Evolutionary conservation across 2,113 vertebrate species (phyloP).

Genomic region (Oncorhynchus tshawytscha): DNA sequence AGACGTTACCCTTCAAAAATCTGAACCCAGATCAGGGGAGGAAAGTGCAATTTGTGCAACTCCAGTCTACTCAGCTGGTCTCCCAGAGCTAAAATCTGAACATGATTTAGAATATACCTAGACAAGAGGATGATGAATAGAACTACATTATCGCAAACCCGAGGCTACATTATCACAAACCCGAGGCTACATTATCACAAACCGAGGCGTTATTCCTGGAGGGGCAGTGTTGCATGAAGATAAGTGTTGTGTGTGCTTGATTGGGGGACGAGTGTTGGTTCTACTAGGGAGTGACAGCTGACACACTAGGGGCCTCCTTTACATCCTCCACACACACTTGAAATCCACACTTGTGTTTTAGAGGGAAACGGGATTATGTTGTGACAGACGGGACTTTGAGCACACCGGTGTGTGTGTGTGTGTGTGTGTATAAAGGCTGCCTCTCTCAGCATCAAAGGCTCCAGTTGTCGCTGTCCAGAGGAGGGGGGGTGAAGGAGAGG

Average conservation of each 20-base stretch:
- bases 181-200: too few species aligned
- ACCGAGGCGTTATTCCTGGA: too few species aligned
- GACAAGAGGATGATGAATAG: too few species aligned
- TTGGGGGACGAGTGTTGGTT: not conserved
- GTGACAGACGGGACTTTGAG: constrained; percentile 25
- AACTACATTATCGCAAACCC: too few species aligned
- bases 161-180: too few species aligned
- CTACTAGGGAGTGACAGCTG: constrained; percentile 36
- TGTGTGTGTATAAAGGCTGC: not conserved
- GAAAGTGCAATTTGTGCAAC: too few species aligned
- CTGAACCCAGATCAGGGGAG: too few species aligned
- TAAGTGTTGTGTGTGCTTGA: not conserved
- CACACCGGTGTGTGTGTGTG: not conserved
- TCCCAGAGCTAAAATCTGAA: too few species aligned
- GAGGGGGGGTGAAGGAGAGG: not conserved
- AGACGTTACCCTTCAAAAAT: too few species aligned
- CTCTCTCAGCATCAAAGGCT: not conserved
- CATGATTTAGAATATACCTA: too few species aligned
- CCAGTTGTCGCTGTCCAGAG: not conserved
- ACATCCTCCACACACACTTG: not conserved
- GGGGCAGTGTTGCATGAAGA: too few species aligned
- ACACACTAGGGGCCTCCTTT: constrained; percentile 36
- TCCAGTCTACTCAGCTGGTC: too few species aligned
- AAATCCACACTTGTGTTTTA: constrained; percentile 20
- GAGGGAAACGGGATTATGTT: constrained; percentile 41